Conservation (phyloP, 2,797 vertebrate species). For the Chelidonichthys spinosus region DNA sequence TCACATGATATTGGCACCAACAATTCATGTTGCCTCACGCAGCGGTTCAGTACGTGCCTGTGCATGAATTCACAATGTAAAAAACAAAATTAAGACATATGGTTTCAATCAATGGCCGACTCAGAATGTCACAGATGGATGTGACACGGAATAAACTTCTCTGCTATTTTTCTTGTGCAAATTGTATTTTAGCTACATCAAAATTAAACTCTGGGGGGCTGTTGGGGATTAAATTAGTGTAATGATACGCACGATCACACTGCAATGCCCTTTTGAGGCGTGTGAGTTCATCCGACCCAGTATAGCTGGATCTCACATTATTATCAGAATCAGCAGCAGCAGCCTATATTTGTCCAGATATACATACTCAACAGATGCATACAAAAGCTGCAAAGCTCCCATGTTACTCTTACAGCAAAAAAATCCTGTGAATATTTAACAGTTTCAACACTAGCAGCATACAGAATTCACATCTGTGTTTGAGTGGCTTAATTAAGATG, state of each 20-base stretch:
- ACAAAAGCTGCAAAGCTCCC: conserved; percentile 32
- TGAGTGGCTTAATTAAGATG: conserved; percentile 75
- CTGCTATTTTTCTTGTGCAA: conserved; percentile 19
- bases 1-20: conserved; percentile 37
- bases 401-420: conserved; percentile 24
- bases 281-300: conserved; percentile 29
- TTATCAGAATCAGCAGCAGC: conserved; percentile 37
- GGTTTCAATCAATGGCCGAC: conserved; percentile 18
- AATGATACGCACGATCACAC: conserved; percentile 51
- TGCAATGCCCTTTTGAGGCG: conserved; percentile 26
- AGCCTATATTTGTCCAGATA: conserved; percentile 55
- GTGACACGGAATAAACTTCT: conserved; percentile 23
- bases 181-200: conserved; percentile 33
- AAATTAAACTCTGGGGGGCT: conserved; percentile 43
- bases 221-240: conserved; percentile 47
- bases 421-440: conserved; percentile 52
- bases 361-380: conserved; percentile 53
- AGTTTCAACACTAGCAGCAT: conserved; percentile 62
- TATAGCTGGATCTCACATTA: conserved; percentile 37
- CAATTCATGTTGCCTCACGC: conserved; percentile 45
- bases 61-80: conserved; percentile 29
- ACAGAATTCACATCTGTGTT: conserved; percentile 58
- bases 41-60: conserved; percentile 16
- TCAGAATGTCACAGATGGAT: conserved; percentile 29
- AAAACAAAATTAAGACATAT: conserved; percentile 34